Percentiles rank a stretch among this genome's conserved stretches.
phyloP scores from a whole-genome alignment of 2,888 invertebrate genomes.

The Parthenolecanium corni region DNA sequence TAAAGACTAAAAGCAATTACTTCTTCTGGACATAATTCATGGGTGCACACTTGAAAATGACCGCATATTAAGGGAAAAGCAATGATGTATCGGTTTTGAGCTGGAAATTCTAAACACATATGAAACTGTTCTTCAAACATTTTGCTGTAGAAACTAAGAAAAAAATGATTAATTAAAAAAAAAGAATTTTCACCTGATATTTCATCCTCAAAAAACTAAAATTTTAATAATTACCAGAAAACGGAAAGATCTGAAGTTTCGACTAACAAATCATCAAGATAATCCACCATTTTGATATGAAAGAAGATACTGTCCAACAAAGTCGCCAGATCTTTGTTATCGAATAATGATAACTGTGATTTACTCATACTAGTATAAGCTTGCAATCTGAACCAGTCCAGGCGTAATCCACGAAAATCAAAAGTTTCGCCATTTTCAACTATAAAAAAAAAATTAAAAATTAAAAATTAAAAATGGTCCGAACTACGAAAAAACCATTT shows the following conservation, averaged over 20 bases:
- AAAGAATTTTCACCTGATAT: not conserved
- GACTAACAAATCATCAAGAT: conserved; percentile 87
- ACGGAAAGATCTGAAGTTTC: conserved; percentile 96
- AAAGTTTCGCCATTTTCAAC: conserved; percentile 92
- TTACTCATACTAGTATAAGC: conserved; percentile 76
- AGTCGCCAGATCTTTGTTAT: conserved; percentile 75
- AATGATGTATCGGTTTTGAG: conserved; percentile 94
- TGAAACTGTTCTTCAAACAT: conserved; percentile 97
- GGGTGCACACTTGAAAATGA: conserved; percentile 95
- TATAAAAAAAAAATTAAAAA: conserved; percentile 34
- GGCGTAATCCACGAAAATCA: conserved; percentile 85
- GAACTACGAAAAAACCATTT: no score
- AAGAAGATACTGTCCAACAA: conserved; percentile 92
- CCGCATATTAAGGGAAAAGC: conserved; percentile 96
- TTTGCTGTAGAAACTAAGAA: conserved; percentile 70
- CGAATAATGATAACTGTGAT: conserved; percentile 60
- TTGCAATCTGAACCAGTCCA: conserved; percentile 97
- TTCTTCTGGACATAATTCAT: conserved; percentile 97
- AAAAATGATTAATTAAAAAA: not conserved
- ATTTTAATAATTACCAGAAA: conserved; percentile 56
- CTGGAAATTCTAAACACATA: conserved; percentile 96
- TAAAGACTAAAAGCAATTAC: conserved; percentile 34
- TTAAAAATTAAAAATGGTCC: not conserved
- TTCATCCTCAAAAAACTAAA: not conserved
- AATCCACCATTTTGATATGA: conserved; percentile 96